Evolutionary conservation across 2,113 vertebrate genomes (phyloP), one percentile per base, ranked within the genome.

Genomic region (Pogona vitticeps): DNA sequence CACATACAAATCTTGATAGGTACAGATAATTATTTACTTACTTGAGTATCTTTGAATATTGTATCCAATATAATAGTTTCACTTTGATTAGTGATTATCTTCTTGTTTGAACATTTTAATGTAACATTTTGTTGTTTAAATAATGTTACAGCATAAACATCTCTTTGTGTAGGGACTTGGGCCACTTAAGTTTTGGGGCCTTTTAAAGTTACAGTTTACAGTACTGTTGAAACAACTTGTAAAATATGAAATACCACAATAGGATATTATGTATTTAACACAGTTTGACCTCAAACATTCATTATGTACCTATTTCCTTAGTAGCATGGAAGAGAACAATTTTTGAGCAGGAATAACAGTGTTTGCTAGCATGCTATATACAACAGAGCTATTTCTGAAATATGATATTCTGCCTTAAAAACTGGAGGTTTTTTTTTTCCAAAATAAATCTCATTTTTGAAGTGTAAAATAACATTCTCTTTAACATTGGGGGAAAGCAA

Each of bases 1-100:
- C 97, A 4, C 96, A 92, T 1, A 76, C 96, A 72, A 95, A 96
- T 91, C 95, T 98, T 40, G 97, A 98, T 94, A 98, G 98, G 98
- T 99, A 94, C 65, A 63, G 77, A 89, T 85, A 86, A 9, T 61
- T 13, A 68, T 18, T 42, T 26, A n/a, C 84, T 93, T 8, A 58
- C 81, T 94, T 95, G 83, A 52, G 61, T 91, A 0, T 90, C 18
- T 87, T 67, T 82, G 90, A 92, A 42, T 33, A 17, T 88, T 88
- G 77, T 14, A 70, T 75, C 52, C 72, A 63, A 46, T 87, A 52
- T 78, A n/a, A 1, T 46, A n/a, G n/a, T 73, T 71, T 81, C 31
- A 33, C 9, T 80, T 72, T 3, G 26, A 12, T 78, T 46, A 67
- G 7, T 78, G 38, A 14, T 38, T 52, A 21, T 79, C 21, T 81